phyloP scores from a whole-genome alignment of 2,113 vertebrate species.

The Lates calcarifer region DNA sequence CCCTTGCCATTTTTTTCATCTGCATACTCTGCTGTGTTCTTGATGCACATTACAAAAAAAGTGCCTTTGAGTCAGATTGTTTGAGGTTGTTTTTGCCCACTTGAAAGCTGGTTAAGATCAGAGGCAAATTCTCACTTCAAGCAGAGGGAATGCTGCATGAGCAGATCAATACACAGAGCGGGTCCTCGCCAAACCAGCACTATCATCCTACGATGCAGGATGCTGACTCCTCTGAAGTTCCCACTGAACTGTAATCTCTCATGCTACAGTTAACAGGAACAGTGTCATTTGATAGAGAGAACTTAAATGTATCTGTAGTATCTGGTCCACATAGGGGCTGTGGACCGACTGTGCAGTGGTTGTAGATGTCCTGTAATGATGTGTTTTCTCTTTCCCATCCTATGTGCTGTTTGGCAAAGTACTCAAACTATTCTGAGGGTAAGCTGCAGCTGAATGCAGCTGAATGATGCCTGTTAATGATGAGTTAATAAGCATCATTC shows the following conservation, averaged over 20 bases:
- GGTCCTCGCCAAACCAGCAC: slow-evolving; percentile 29
- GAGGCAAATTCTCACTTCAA: slow-evolving; percentile 47
- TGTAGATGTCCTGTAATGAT: neutral
- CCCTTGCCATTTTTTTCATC: slow-evolving; percentile 19
- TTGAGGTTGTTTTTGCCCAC: slow-evolving; percentile 59
- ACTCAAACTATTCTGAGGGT: neutral
- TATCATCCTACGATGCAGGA: slow-evolving; percentile 25
- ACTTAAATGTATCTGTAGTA: neutral
- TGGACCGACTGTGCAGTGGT: no score
- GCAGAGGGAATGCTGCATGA: slow-evolving; percentile 56
- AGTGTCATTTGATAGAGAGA: neutral
- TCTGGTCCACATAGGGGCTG: neutral
- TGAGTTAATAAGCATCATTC: neutral
- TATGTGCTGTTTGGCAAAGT: neutral
- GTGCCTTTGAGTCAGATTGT: slow-evolving; percentile 50
- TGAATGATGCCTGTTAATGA: neutral
- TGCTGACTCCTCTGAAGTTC: slow-evolving; percentile 48
- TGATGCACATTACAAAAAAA: slow-evolving; percentile 48
- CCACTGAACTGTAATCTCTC: slow-evolving; percentile 21
- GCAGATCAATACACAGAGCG: slow-evolving; percentile 65
- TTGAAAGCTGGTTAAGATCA: slow-evolving; percentile 67
- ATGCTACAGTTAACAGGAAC: slow-evolving; percentile 1
- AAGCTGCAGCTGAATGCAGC: neutral
- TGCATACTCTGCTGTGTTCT: slow-evolving; percentile 13
- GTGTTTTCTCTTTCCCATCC: neutral